Evolutionary conservation across 2,797 vertebrate genomes (phyloP), one percentile per base, ranked within the genome.

Genomic region (Hyperoplus immaculatus): DNA sequence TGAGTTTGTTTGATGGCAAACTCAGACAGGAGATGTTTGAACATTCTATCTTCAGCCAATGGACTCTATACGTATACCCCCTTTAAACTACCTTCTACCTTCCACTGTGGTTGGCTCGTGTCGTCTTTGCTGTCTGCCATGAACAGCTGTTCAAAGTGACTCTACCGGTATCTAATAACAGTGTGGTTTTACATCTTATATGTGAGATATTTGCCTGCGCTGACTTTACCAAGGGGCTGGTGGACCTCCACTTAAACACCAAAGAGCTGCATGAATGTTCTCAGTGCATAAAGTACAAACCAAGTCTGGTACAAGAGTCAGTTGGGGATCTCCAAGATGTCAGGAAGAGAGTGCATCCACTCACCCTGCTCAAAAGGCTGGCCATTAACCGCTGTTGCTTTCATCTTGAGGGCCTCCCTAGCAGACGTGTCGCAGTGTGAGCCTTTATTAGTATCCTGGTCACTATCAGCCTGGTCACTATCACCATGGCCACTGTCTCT

Each of bases 361-460:
- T 95, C 92, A 95, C 98, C 98, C 97, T 98, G 98, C 94, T 99
- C 98, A 87, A 97, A 96, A 91, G 97, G 96, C 90, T 98, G 98
- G 94, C 96, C 96, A 96, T 98, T 99, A 95, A 97, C 93, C 91
- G 97, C 96, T 94, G 97, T 95, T 75, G 97, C 97, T 97, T 99
- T 99, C 97, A 99, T 98, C 97, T 99, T 99, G 95, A 99, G 98
- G 92, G 97, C 97, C 94, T 99, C 98, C 95, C 97, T 98, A 95
- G 97, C 98, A 93, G 98, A 98, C 97, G 98, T 98, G 96, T 99
- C 98, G 94, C 98, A 99, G 97, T 98, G 99, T 95, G 98, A 99
- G 96, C 97, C 98, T 98, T 98, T 99, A 97, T 99, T 99, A 96
- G 98, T 99, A 96, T 99, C 98, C 97, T 99, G 98, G 96, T 99